phyloP scores from a whole-genome alignment of 2,113 vertebrate genomes.

The Festucalex cinctus region DNA sequence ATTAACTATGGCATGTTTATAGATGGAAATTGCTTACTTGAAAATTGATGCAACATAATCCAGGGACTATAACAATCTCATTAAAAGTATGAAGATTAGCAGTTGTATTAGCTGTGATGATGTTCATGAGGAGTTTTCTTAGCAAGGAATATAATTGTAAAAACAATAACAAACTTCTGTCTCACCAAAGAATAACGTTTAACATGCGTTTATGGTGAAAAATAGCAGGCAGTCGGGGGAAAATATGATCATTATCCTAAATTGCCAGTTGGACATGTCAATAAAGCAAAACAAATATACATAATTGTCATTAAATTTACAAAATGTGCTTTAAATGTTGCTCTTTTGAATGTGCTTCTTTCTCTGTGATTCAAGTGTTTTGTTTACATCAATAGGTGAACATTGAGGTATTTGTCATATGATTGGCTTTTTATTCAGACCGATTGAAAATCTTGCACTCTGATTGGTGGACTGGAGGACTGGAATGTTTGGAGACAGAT shows the following conservation, averaged over 20 bases:
- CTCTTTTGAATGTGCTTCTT: not conserved
- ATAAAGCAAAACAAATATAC: not conserved
- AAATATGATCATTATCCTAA: not conserved
- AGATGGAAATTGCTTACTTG: not conserved
- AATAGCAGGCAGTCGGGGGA: not conserved
- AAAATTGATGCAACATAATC: not conserved
- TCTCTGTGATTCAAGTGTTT: not conserved
- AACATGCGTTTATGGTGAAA: not conserved
- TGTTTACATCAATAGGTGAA: not conserved
- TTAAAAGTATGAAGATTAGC: slow-evolving; percentile 4
- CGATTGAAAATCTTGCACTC: not conserved
- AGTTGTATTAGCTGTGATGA: not conserved
- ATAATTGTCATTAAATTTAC: not conserved
- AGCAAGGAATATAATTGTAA: not conserved
- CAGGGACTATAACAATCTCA: not conserved
- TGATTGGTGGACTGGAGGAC: slow-evolving; percentile 43
- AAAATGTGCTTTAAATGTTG: not conserved
- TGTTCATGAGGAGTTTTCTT: not conserved
- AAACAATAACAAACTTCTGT: not conserved
- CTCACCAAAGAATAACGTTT: not conserved
- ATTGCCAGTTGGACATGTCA: not conserved
- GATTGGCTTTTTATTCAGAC: slow-evolving; percentile 7
- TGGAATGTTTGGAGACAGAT: slow-evolving; percentile 38
- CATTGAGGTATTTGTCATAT: not conserved
- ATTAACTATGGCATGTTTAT: not conserved